A percentile compares a stretch with the other conserved stretches of the same genome.
Conservation (phyloP, 2,888 invertebrate genomes). For the Hirtodrosophila cameraria region DNA sequence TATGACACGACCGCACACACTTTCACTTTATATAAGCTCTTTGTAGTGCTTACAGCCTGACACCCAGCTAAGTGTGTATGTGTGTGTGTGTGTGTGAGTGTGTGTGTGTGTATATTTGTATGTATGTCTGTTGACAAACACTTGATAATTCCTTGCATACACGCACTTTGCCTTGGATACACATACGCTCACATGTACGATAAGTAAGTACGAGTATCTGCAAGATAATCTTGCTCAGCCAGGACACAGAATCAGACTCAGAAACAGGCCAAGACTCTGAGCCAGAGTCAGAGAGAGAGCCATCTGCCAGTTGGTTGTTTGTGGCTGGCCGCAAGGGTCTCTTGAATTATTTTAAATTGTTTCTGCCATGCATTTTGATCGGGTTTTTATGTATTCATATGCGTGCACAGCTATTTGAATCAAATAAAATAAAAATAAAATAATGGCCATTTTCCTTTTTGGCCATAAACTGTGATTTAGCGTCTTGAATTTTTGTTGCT, state of each 20-base stretch:
- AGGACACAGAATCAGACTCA: too few species aligned
- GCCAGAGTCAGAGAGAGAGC: constrained; percentile 37
- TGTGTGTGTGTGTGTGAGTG: constrained; percentile 11
- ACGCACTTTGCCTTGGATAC: constrained; percentile 62
- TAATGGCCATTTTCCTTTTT: constrained; percentile 38
- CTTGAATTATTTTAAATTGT: constrained; percentile 78
- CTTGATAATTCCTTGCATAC: constrained; percentile 77
- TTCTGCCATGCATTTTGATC: constrained; percentile 57
- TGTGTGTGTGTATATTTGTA: constrained; percentile 19
- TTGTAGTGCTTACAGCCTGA: constrained; percentile 62
- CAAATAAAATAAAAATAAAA: constrained; percentile 49
- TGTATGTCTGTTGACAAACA: constrained; percentile 66
- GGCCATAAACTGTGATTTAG: constrained; percentile 63
- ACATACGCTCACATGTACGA: constrained; percentile 29
- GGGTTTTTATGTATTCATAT: constrained; percentile 62
- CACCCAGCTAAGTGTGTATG: constrained; percentile 27
- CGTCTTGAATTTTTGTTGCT: constrained; percentile 31
- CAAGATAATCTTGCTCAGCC: constrained; percentile 49
- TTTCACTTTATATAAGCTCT: constrained; percentile 75
- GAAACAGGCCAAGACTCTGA: too few species aligned
- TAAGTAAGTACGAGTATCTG: constrained; percentile 60
- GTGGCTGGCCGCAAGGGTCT: constrained; percentile 63
- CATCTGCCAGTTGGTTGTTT: constrained; percentile 40
- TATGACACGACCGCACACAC: constrained; percentile 71
- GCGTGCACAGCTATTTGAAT: constrained; percentile 49